Conservation (phyloP, 1,140 invertebrate genomes). For the Calycopis cecrops region DNA sequence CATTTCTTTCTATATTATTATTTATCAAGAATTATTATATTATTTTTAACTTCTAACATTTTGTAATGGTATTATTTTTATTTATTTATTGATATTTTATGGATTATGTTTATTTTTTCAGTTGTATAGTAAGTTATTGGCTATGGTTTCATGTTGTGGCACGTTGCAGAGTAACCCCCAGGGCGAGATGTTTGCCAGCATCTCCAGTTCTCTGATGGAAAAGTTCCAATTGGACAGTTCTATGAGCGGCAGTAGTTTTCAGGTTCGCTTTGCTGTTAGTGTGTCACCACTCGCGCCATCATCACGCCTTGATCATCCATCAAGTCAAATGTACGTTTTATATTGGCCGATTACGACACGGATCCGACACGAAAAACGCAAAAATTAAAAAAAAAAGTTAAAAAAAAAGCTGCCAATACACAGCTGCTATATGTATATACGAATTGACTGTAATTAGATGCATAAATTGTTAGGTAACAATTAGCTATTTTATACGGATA, state of each 20-base stretch:
- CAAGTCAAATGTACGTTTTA: neutral
- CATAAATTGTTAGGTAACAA: too few species aligned
- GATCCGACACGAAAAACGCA: too few species aligned
- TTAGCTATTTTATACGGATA: too few species aligned
- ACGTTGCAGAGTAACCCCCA: constrained; percentile 80
- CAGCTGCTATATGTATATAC: too few species aligned
- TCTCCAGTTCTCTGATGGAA: constrained; percentile 87
- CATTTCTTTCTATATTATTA: neutral
- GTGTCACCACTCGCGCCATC: constrained; percentile 33
- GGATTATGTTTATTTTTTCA: constrained; percentile 56
- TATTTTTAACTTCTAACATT: neutral
- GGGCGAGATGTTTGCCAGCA: constrained; percentile 88
- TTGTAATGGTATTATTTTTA: constrained; percentile 4
- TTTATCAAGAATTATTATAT: neutral
- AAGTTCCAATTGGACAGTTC: constrained; percentile 87
- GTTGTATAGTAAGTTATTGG: constrained; percentile 43
- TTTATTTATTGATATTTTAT: constrained; percentile 21
- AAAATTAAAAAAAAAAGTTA: too few species aligned
- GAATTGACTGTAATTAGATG: too few species aligned
- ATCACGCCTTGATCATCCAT: constrained; percentile 1
- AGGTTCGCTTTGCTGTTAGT: constrained; percentile 74
- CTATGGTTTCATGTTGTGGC: constrained; percentile 52
- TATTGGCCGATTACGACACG: too few species aligned
- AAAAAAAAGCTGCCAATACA: too few species aligned
- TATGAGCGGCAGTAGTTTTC: constrained; percentile 83